Evolutionary conservation across 2,888 invertebrate genomes (phyloP).

Genomic region (Drosophila lutescens): DNA sequence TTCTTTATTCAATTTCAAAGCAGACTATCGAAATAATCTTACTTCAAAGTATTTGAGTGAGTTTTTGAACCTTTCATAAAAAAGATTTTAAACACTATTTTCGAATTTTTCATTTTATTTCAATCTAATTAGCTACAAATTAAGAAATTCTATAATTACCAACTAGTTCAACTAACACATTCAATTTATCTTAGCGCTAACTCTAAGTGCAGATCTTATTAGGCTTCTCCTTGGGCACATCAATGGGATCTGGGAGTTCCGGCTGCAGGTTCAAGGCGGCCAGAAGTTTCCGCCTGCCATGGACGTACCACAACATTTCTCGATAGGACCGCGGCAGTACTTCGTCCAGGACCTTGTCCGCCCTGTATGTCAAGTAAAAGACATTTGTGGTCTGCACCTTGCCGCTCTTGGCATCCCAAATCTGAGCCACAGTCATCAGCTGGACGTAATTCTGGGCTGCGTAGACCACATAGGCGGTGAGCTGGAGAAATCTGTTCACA

Average conservation of each 20-base stretch:
- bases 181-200: not conserved
- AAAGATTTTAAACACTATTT: no score
- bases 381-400: slow-evolving; percentile 87
- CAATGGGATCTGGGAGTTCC: slow-evolving; percentile 22
- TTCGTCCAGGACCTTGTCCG: slow-evolving; percentile 84
- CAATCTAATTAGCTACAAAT: not conserved
- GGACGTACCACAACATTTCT: slow-evolving; percentile 87
- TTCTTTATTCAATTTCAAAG: slow-evolving; percentile 16
- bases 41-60: no score
- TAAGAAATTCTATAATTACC: not conserved
- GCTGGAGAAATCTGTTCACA: slow-evolving; percentile 88
- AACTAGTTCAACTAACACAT: not conserved
- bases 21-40: no score
- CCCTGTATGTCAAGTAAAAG: slow-evolving; percentile 88
- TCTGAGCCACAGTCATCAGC: slow-evolving; percentile 88
- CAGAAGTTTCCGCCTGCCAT: slow-evolving; percentile 85
- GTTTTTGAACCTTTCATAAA: no score
- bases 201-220: not conserved
- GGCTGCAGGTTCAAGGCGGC: slow-evolving; percentile 67
- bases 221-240: not conserved
- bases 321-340: slow-evolving; percentile 88
- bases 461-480: slow-evolving; percentile 88
- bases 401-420: slow-evolving; percentile 83
- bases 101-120: no score
- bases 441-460: slow-evolving; percentile 86